Percentiles rank a stretch among this genome's conserved stretches.
These are phyloP conservation scores for Pseudochirops corinnae DNA, from an alignment of 2,797 vertebrate species.

Conservation along the genomic window DNA sequence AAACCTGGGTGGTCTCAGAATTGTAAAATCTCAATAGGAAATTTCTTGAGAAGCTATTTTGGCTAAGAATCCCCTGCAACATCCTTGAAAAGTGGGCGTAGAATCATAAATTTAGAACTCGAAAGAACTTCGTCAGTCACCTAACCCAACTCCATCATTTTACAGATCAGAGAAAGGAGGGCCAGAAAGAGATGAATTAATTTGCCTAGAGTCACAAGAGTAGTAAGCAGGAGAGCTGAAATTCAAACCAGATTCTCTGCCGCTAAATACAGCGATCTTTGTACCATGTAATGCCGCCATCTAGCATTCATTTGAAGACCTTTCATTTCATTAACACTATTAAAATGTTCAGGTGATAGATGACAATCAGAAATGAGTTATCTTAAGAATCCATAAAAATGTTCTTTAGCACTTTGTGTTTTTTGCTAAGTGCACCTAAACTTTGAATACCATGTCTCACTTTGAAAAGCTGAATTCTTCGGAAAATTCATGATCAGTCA, in stretches of 20 bases:
- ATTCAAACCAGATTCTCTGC: background rate
- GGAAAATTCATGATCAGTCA: background rate
- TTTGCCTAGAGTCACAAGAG: background rate
- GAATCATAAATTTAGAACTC: background rate
- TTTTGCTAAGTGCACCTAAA: background rate
- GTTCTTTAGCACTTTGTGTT: background rate
- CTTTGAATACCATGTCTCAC: background rate
- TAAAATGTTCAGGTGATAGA: background rate
- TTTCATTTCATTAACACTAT: background rate
- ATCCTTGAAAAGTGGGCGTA: background rate
- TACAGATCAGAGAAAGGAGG: background rate
- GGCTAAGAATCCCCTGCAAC: background rate
- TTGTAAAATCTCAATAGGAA: background rate
- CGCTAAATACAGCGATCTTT: background rate
- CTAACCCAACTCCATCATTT: background rate
- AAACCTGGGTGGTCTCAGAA: background rate
- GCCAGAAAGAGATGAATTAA: background rate
- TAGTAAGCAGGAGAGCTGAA: background rate
- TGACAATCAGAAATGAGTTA: background rate
- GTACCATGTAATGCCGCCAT: background rate
- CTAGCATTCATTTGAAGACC: background rate
- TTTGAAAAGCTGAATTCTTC: background rate
- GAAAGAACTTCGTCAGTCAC: background rate
- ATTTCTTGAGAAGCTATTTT: background rate
- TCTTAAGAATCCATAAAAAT: background rate